Percentiles rank a stretch among this genome's conserved stretches.
Conservation (phyloP, 2,888 invertebrate genomes). For the Dryadula phaetusa region DNA sequence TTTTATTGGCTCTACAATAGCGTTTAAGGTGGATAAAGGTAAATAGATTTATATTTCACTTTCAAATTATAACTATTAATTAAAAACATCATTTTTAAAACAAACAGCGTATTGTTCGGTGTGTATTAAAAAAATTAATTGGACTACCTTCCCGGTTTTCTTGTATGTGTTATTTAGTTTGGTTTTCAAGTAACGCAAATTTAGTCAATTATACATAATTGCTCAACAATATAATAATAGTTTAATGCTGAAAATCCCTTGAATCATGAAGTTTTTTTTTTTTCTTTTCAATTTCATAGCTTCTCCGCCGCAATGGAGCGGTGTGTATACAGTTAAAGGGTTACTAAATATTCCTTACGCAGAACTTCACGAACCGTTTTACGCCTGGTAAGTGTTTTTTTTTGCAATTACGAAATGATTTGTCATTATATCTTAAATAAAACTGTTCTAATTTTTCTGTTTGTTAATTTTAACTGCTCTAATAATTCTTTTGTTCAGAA, state of each 20-base stretch:
- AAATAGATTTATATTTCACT: slow-evolving; percentile 40
- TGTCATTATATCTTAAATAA: background rate
- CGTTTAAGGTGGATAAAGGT: slow-evolving; percentile 66
- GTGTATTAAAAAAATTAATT: background rate
- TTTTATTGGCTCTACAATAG: slow-evolving; percentile 59
- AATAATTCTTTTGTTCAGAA: no score
- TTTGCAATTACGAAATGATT: background rate
- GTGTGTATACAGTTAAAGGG: slow-evolving; percentile 90
- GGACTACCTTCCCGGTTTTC: slow-evolving; percentile 10
- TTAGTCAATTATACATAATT: background rate
- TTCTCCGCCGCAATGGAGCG: slow-evolving; percentile 87
- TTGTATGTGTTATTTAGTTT: background rate
- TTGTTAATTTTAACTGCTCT: background rate
- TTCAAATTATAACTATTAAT: background rate
- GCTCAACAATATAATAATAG: background rate
- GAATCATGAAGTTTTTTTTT: background rate
- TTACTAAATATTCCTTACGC: slow-evolving; percentile 95
- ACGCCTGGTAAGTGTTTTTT: slow-evolving; percentile 87
- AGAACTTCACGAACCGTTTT: slow-evolving; percentile 96
- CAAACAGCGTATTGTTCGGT: background rate
- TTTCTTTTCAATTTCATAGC: slow-evolving; percentile 52
- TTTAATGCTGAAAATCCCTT: background rate
- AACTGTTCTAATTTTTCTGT: background rate
- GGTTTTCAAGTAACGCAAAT: background rate
- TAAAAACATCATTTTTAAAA: background rate